Evolutionary conservation across 2,113 vertebrate species (phyloP).

Genomic region (Morone saxatilis): DNA sequence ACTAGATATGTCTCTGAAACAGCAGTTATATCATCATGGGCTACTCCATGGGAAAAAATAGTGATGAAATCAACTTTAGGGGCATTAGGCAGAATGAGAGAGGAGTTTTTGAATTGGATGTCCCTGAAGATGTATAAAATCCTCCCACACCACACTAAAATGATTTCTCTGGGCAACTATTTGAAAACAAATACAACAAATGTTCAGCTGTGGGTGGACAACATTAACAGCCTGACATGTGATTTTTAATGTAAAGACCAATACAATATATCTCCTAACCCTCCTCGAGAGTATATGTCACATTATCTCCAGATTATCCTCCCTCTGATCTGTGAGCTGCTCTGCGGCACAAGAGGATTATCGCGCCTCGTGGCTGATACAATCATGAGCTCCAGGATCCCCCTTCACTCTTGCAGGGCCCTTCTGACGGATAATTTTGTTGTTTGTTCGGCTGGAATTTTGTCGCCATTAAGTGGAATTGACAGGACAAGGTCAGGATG

Average conservation of each 20-base stretch:
- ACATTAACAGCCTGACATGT: conserved; percentile 17
- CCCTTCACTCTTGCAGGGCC: conserved; percentile 1
- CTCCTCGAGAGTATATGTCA: conserved; percentile 49
- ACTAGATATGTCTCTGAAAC: background rate
- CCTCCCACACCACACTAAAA: background rate
- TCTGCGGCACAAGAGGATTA: conserved; percentile 70
- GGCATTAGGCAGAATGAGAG: background rate
- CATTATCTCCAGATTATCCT: conserved; percentile 71
- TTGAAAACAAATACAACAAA: conserved; percentile 36
- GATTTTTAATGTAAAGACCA: conserved; percentile 53
- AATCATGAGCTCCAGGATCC: conserved; percentile 34
- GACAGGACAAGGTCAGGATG: conserved; percentile 17
- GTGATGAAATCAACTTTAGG: background rate
- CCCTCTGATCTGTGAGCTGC: conserved; percentile 68
- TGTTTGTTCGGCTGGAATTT: conserved; percentile 25
- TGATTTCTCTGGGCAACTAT: conserved; percentile 18
- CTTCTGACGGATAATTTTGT: conserved; percentile 11
- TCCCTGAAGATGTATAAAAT: conserved; percentile 9
- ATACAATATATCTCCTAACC: conserved; percentile 25
- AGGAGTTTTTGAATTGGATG: background rate
- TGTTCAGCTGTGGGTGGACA: conserved; percentile 14
- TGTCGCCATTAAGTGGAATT: conserved; percentile 27
- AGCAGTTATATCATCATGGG: background rate
- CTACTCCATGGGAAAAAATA: background rate
- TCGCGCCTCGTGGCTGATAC: conserved; percentile 44